Evolutionary conservation across 2,888 invertebrate genomes (phyloP), one percentile per base, ranked within the genome.

Genomic region (Catocala fraxini): DNA sequence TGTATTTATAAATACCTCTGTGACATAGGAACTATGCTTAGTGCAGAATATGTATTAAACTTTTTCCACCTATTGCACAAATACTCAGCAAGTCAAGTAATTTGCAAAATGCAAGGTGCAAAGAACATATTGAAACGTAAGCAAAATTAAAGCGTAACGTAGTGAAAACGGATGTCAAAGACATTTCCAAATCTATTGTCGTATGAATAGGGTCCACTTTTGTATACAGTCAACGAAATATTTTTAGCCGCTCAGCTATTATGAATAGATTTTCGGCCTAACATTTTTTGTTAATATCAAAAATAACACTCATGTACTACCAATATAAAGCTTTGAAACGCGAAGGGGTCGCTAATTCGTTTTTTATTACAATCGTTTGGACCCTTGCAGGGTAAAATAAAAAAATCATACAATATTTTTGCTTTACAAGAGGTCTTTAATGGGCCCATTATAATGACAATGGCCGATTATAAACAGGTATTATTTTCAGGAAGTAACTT

Each of bases 281-380:
- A 47, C 57, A 47, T 41, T 41, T 68, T 70, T 69, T 67, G 63
- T 59, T 63, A 67, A 77, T 76, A 75, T 70, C 68, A 69, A 78
- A 78, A 70, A 73, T 75, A 79, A 76, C 71, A 74, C 75, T 75
- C 74, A 78, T 77, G 77, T 78, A 71, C 67, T 75, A 77, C 74
- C 72, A 80, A 79, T 74, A 79, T 76, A 77, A 79, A 67, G 63
- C 73, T 71, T 75, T 70, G 70, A 71, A 76, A 81, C 48, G 59
- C 25, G 42, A 65, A 75, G 64, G 82, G 84, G 80, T 80, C 82
- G 81, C 87, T 90, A 89, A 90, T 90, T 89, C 86, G 84, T 85
- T 88, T 90, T 90, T 89, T 90, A 90, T 89, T 82, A 81, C 88
- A 79, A 83, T 85, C 87, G 84, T 88, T 87, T 85, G 73, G 79